A percentile compares a stretch with the other conserved stretches of the same genome.
Conservation (phyloP, 1,140 invertebrate species). For the Hyles vespertilio region DNA sequence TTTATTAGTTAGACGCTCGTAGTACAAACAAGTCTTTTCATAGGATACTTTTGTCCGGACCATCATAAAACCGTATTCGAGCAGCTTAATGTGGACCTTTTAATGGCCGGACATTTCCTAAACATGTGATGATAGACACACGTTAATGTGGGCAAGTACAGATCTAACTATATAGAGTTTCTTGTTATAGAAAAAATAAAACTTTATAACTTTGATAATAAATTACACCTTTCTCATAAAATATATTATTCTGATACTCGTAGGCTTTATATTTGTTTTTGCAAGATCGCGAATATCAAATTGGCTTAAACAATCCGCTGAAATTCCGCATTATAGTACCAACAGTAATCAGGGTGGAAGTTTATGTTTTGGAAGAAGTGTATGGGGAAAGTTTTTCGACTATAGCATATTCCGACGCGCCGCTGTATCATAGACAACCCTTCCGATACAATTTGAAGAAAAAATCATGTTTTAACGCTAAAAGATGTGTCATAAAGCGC, state of each 20-base stretch:
- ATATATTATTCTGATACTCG: no score
- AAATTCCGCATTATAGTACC: constrained; percentile 32
- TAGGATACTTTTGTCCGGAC: constrained; percentile 40
- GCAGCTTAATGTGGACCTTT: background rate
- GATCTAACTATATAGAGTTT: no score
- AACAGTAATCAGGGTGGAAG: constrained; percentile 35
- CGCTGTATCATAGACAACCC: constrained; percentile 6
- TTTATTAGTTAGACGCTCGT: constrained; percentile 66
- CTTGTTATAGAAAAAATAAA: no score
- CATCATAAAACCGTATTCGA: constrained; percentile 57
- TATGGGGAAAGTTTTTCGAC: constrained; percentile 36
- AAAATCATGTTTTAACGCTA: background rate
- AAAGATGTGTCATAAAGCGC: constrained; percentile 13
- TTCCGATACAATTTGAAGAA: constrained; percentile 1
- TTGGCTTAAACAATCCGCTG: background rate
- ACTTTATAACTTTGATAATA: no score
- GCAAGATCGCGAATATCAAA: no score
- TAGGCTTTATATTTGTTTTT: no score
- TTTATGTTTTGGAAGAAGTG: constrained; percentile 46
- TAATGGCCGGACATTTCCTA: no score
- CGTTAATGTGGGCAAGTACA: no score
- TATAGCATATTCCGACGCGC: constrained; percentile 12
- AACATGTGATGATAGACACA: no score
- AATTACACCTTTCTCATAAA: no score
- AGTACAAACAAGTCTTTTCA: constrained; percentile 65